Percentiles rank a stretch among this genome's conserved stretches.
Evolutionary conservation across 2,113 vertebrate genomes (phyloP).

Genomic region (Oreochromis niloticus): DNA sequence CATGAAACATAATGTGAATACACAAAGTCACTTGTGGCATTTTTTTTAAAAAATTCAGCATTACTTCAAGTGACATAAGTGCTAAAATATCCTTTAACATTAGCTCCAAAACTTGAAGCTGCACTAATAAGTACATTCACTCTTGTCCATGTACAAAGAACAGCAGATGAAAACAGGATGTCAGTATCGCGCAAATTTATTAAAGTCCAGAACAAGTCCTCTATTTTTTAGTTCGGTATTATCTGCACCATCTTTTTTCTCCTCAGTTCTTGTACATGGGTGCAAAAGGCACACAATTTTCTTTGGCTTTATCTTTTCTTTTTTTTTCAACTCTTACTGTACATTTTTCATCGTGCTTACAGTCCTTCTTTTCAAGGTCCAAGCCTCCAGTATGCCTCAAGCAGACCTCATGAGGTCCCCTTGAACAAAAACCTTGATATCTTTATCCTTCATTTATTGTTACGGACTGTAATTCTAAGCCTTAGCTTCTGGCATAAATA

Average conservation of each 20-base stretch:
- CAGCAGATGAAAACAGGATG: background rate
- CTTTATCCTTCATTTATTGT: constrained; percentile 9
- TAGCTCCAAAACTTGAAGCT: background rate
- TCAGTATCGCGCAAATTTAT: background rate
- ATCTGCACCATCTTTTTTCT: background rate
- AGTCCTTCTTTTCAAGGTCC: constrained; percentile 9
- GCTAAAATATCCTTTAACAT: background rate
- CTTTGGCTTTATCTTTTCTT: background rate
- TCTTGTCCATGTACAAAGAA: background rate
- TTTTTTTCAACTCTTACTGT: background rate
- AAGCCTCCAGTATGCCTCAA: constrained; percentile 15
- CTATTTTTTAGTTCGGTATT: background rate
- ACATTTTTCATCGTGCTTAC: background rate
- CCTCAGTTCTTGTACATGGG: background rate
- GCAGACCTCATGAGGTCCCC: constrained; percentile 2
- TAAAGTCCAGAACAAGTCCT: background rate
- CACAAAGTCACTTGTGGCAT: background rate
- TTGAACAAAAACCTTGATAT: background rate
- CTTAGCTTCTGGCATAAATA: background rate
- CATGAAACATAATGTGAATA: background rate
- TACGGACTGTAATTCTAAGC: background rate
- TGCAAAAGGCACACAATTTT: background rate
- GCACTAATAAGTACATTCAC: background rate
- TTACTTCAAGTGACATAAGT: background rate
- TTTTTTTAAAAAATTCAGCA: background rate